Evolutionary conservation across 2,113 vertebrate genomes (phyloP).

Genomic region (Trogon surrucura): DNA sequence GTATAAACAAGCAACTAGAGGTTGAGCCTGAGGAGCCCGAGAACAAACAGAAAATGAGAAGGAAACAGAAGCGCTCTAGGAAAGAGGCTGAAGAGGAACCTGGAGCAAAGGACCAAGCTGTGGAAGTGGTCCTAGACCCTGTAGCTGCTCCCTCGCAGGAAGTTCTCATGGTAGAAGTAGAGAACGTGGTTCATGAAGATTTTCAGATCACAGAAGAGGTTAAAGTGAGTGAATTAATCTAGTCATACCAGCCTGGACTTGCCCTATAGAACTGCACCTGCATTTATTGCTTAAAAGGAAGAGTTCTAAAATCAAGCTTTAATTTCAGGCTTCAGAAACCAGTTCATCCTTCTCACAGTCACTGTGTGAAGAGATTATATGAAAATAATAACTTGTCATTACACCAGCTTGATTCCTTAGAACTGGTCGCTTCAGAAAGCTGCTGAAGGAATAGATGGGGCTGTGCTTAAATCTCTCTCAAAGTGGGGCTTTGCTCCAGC

Average conservation of each 20-base stretch:
- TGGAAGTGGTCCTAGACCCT: conserved; percentile 73
- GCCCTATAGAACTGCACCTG: background rate
- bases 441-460: background rate
- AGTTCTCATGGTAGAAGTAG: conserved; percentile 96
- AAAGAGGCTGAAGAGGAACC: conserved; percentile 72
- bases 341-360: background rate
- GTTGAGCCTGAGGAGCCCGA: conserved; percentile 84
- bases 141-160: conserved; percentile 47
- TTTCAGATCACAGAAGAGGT: conserved; percentile 97
- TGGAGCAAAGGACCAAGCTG: conserved; percentile 66
- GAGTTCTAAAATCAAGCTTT: background rate
- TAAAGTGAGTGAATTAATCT: conserved; percentile 79
- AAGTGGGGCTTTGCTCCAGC: background rate
- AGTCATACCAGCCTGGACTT: background rate
- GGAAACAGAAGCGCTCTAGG: conserved; percentile 78
- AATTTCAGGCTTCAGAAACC: background rate
- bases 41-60: conserved; percentile 75
- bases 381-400: background rate
- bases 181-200: conserved; percentile 92
- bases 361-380: background rate
- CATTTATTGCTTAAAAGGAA: background rate
- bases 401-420: background rate
- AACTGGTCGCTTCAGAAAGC: background rate
- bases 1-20: conserved; percentile 86
- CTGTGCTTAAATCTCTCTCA: background rate